These are phyloP conservation scores for Lochmaea crataegi DNA, from an alignment of 2,888 invertebrate species.

Conservation along the genomic window DNA sequence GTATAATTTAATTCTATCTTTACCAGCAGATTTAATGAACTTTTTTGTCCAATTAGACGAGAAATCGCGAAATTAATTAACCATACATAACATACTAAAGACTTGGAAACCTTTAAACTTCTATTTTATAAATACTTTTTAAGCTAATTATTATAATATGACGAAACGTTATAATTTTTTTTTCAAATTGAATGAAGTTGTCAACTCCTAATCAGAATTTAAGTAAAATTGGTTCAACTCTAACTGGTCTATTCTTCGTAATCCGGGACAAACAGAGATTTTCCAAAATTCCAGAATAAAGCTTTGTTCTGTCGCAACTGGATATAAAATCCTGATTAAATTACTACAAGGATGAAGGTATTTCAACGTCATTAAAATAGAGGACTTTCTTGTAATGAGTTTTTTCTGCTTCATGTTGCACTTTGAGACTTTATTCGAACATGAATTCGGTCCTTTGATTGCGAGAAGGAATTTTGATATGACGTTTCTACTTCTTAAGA, in stretches of 20 bases:
- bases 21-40: no score
- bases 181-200: not conserved
- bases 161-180: not conserved
- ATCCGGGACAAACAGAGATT: constrained; percentile 62
- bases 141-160: not conserved
- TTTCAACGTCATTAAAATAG: constrained; percentile 46
- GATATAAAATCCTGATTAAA: constrained; percentile 57
- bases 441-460: constrained; percentile 26
- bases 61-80: no score
- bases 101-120: no score
- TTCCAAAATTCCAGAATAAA: constrained; percentile 62
- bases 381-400: constrained; percentile 40
- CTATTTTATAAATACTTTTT: no score
- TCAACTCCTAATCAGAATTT: not conserved
- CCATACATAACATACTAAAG: no score
- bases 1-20: no score
- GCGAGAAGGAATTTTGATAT: constrained; percentile 26
- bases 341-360: constrained; percentile 52
- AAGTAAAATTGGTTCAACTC: not conserved
- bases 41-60: no score
- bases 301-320: constrained; percentile 54
- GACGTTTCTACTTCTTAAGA: constrained; percentile 10
- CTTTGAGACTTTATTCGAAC: constrained; percentile 34
- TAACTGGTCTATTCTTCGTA: constrained; percentile 54
- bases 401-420: constrained; percentile 33